Evolutionary conservation across 2,888 invertebrate genomes (phyloP).

Genomic region (Protodeltote pygarga): DNA sequence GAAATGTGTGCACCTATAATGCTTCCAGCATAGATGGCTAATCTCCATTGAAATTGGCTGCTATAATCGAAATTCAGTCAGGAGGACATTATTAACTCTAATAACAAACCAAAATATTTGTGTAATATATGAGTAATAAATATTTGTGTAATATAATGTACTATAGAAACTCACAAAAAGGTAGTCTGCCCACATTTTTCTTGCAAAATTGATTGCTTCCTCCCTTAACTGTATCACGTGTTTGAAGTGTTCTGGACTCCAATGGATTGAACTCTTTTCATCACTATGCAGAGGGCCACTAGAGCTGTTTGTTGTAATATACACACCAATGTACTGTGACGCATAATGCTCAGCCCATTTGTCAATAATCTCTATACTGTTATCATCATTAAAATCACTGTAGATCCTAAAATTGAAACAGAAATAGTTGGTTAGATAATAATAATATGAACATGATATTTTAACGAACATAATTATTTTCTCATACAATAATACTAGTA

Average conservation of each 20-base stretch:
- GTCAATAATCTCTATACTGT: slow-evolving; percentile 90
- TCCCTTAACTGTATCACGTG: slow-evolving; percentile 94
- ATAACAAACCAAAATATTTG: too few relatives aligned
- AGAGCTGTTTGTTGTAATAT: slow-evolving; percentile 84
- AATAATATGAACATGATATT: neutral
- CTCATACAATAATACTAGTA: too few relatives aligned
- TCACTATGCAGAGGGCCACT: slow-evolving; percentile 75
- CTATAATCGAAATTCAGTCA: too few relatives aligned
- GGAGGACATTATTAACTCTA: too few relatives aligned
- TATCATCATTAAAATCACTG: slow-evolving; percentile 95
- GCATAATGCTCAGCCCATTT: slow-evolving; percentile 90
- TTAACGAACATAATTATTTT: too few relatives aligned
- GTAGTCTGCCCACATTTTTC: slow-evolving; percentile 95
- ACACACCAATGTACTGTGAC: slow-evolving; percentile 90
- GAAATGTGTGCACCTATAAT: too few relatives aligned
- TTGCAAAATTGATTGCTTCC: slow-evolving; percentile 90
- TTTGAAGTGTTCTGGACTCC: slow-evolving; percentile 91
- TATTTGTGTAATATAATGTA: too few relatives aligned
- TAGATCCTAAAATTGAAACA: slow-evolving; percentile 88
- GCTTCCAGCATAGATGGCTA: too few relatives aligned
- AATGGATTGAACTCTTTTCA: slow-evolving; percentile 89
- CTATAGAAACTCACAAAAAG: slow-evolving; percentile 93
- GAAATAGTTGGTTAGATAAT: neutral
- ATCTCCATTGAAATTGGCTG: too few relatives aligned
- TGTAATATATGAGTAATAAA: too few relatives aligned